Evolutionary conservation across 2,113 vertebrate species (phyloP).

Genomic region (Dendropsophus ebraccatus): DNA sequence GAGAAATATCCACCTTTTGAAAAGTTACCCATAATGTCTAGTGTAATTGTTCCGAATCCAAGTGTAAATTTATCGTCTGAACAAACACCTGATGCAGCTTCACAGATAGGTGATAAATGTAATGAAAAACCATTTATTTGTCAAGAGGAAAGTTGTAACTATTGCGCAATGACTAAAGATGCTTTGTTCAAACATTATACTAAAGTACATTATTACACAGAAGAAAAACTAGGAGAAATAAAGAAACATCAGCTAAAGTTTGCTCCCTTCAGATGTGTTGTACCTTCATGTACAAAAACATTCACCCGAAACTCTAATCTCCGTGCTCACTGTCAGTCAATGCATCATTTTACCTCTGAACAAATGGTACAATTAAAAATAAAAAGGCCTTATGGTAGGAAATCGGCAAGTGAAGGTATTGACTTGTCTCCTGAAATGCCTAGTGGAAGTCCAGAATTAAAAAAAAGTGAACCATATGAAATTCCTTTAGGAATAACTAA

Average conservation of each 20-base stretch:
- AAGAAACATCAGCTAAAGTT: slow-evolving; percentile 90
- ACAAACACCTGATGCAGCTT: slow-evolving; percentile 63
- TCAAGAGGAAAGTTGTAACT: slow-evolving; percentile 81
- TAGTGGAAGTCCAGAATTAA: slow-evolving; percentile 53
- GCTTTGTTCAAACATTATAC: slow-evolving; percentile 91
- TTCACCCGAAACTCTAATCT: slow-evolving; percentile 98
- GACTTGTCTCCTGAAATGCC: slow-evolving; percentile 49
- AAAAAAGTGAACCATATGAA: slow-evolving; percentile 66
- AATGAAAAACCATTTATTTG: slow-evolving; percentile 85
- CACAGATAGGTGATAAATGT: slow-evolving; percentile 70
- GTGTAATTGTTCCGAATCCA: slow-evolving; percentile 64
- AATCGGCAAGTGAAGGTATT: slow-evolving; percentile 70
- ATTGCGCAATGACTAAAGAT: slow-evolving; percentile 89
- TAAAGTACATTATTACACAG: slow-evolving; percentile 87
- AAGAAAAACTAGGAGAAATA: slow-evolving; percentile 87
- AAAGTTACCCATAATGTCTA: slow-evolving; percentile 56
- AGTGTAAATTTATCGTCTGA: slow-evolving; percentile 32
- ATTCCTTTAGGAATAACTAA: slow-evolving; percentile 61
- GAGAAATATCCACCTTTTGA: slow-evolving; percentile 65
- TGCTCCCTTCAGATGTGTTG: slow-evolving; percentile 90
- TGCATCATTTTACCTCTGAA: slow-evolving; percentile 86
- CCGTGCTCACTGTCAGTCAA: slow-evolving; percentile 86
- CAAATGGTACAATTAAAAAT: slow-evolving; percentile 88
- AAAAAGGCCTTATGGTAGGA: slow-evolving; percentile 81
- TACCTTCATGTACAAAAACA: slow-evolving; percentile 86